Percentiles rank a stretch among this genome's conserved stretches.
Conservation (phyloP, 2,113 vertebrate species). For the Lamprotornis superbus region DNA sequence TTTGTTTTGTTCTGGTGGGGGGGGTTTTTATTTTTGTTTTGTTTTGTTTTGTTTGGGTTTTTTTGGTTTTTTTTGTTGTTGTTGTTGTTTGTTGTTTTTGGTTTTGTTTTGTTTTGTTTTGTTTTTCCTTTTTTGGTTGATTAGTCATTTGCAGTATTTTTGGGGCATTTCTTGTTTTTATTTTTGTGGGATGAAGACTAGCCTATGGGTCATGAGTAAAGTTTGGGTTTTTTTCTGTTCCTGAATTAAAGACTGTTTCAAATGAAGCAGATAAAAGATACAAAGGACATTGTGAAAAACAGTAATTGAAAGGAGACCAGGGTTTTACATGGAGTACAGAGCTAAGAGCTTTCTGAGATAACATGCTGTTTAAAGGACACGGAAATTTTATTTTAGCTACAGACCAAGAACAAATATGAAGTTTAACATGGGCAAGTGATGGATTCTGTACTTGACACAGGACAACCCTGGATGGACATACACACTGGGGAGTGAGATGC, state of each 20-base stretch:
- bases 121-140: not conserved
- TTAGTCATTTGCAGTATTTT: not conserved
- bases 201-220: not conserved
- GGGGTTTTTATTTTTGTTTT: too few species aligned
- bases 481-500: not conserved
- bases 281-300: not conserved
- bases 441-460: rapidly evolving
- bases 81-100: not conserved
- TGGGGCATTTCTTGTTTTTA: rapidly evolving
- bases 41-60: not conserved
- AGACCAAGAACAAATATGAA: not conserved
- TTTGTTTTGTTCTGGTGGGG: not conserved
- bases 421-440: not conserved
- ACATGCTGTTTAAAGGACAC: not conserved
- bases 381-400: not conserved
- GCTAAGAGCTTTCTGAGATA: not conserved
- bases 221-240: not conserved
- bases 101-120: too few species aligned
- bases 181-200: not conserved
- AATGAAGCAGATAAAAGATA: not conserved
- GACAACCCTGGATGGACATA: rapidly evolving
- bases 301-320: not conserved
- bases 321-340: not conserved
- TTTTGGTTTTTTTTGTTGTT: too few species aligned
- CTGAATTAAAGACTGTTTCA: not conserved